A percentile compares a stretch with the other conserved stretches of the same genome.
phyloP scores from a whole-genome alignment of 1,140 invertebrate genomes.

The Pentalonia nigronervosa region DNA sequence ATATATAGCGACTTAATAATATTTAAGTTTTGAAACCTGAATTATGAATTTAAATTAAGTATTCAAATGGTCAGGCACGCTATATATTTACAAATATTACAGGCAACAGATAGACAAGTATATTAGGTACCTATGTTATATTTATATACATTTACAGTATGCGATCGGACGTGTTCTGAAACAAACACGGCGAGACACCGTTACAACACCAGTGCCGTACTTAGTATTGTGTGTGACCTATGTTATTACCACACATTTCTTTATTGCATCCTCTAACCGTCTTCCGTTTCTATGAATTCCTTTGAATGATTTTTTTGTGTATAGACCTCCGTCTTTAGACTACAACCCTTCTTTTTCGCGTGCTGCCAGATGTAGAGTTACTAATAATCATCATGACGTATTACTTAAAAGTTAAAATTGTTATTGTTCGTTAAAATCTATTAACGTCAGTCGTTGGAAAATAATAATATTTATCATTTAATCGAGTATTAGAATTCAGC shows the following conservation, averaged over 20 bases:
- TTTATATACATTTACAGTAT: slow-evolving; percentile 16
- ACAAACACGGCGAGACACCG: not conserved
- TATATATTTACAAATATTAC: not conserved
- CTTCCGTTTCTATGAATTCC: not conserved
- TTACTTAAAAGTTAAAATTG: not conserved
- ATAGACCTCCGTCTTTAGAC: not conserved
- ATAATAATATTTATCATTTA: not conserved
- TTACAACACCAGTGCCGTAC: not conserved
- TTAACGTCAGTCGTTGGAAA: not conserved
- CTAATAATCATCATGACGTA: not conserved
- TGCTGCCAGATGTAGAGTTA: not conserved
- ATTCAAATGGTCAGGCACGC: not conserved
- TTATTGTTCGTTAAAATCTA: not conserved
- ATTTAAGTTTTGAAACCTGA: not conserved
- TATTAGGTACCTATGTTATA: not conserved
- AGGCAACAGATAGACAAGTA: not conserved
- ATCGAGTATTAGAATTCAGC: not conserved
- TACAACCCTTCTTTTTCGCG: not conserved
- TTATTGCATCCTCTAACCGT: not conserved
- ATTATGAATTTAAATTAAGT: not conserved
- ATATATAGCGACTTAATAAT: not conserved
- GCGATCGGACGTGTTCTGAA: not conserved
- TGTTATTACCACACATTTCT: not conserved
- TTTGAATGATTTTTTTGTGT: not conserved
- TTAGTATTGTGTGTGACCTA: not conserved